Evolutionary conservation across 2,113 vertebrate species (phyloP), one percentile per base, ranked within the genome.

Genomic region (Poecile atricapillus): DNA sequence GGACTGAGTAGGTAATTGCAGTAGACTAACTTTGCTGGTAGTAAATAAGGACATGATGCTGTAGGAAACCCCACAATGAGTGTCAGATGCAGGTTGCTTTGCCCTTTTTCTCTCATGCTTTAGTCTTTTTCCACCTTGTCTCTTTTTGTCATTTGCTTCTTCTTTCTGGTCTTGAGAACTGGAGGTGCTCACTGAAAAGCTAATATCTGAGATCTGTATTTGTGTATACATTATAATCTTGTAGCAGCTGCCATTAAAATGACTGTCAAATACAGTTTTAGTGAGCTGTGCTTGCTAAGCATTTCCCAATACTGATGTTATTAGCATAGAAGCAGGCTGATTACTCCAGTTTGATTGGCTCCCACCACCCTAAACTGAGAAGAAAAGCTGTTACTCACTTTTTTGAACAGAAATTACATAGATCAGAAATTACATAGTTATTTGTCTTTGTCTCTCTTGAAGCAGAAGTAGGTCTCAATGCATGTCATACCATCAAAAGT

Each of bases 281-380:
- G 33, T 78, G 68, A 96, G 58, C 39, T 86, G 31, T 95, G 75
- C 79, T 93, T 88, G 55, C 63, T 91, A 83, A 91, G 92, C 59
- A 44, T 79, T 88, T 94, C 83, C 46, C 78, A 62, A n/a, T 59
- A 39, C 35, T 78, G 79, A 70, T 93, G 35, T 49, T 46, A 59
- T 70, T 67, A 74, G 47, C 75, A 62, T 59, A 77, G 70, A 91
- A 91, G 49, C 88, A 91, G 31, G 12, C 70, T 89, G 20, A 87
- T 93, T 85, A 70, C 43, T 74, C 28, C 43, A 30, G 44, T 86
- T 56, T 79, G 55, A 50, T 90, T 85, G 18, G 31, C 43, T 91
- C 5, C 15, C 14, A 15, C 4, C 25, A 15, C 27, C 21, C 73
- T 70, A 74, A 80, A 90, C 14, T 33, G 49, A 67, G 52, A 74